phyloP scores from a whole-genome alignment of 2,797 vertebrate species.

The Hydrocynus forskahlii region DNA sequence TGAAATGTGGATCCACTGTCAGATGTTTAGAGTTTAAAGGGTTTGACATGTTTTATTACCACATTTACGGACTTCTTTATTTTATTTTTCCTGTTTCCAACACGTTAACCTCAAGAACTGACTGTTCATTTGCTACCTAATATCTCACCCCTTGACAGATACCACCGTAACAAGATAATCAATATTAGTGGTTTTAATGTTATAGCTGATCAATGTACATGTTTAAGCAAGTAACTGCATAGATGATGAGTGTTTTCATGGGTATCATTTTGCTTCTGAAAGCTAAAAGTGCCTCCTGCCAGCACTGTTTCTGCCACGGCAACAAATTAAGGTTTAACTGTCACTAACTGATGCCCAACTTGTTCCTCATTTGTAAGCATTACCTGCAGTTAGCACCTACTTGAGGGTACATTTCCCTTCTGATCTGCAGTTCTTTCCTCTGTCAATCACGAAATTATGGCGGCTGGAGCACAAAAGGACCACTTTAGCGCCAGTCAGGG shows the following conservation, averaged over 20 bases:
- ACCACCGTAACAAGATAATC: too few relatives aligned
- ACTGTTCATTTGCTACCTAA: too few relatives aligned
- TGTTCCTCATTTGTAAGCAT: conserved; percentile 75
- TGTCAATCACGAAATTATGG: conserved; percentile 71
- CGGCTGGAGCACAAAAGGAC: conserved; percentile 75
- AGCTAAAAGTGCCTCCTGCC: conserved; percentile 1
- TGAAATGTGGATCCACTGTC: neutral
- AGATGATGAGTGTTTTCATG: neutral
- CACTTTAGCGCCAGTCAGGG: conserved; percentile 76
- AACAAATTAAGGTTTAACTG: conserved; percentile 64
- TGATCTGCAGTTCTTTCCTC: conserved; percentile 58
- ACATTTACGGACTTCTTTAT: too few relatives aligned
- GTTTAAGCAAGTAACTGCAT: neutral
- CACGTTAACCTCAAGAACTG: too few relatives aligned
- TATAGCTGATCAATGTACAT: neutral
- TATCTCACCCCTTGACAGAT: too few relatives aligned
- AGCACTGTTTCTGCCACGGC: conserved; percentile 23
- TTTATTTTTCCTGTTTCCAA: too few relatives aligned
- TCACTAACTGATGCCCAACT: conserved; percentile 73
- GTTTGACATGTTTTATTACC: neutral
- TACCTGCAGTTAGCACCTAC: conserved; percentile 74
- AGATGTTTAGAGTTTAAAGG: neutral
- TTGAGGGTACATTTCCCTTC: conserved; percentile 68
- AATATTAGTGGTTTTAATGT: too few relatives aligned
- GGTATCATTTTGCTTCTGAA: neutral